These are phyloP conservation scores for Lamellibrachia luymesi DNA, from an alignment of 1,140 invertebrate genomes.

Conservation along the genomic window DNA sequence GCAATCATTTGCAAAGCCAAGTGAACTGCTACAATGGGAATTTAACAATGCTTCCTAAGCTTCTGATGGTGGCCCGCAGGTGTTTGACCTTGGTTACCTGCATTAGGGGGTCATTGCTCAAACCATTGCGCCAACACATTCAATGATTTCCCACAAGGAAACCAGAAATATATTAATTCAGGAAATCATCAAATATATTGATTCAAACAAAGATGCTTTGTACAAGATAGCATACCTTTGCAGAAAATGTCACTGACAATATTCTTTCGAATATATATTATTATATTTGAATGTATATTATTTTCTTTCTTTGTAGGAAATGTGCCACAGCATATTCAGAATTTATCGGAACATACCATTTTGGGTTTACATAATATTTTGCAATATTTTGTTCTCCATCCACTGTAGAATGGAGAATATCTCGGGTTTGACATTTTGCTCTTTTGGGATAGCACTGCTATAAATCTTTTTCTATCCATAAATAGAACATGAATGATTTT, in stretches of 20 bases:
- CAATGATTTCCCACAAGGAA: not conserved
- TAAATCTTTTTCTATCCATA: not conserved
- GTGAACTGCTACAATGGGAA: not conserved
- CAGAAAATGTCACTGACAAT: not conserved
- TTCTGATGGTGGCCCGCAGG: too few relatives aligned
- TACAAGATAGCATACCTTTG: not conserved
- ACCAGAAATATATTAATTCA: not conserved
- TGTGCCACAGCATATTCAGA: not conserved
- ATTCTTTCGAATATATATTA: too few relatives aligned
- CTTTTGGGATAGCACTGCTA: not conserved
- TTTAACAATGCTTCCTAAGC: not conserved
- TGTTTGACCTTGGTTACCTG: too few relatives aligned
- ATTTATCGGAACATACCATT: not conserved
- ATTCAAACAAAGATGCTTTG: not conserved
- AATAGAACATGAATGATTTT: too few relatives aligned
- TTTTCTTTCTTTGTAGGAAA: not conserved
- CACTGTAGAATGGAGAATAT: not conserved
- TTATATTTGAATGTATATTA: not conserved
- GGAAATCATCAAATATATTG: not conserved
- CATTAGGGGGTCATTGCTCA: not conserved
- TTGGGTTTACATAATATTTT: not conserved
- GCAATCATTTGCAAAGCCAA: not conserved
- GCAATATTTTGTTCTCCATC: not conserved
- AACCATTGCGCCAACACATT: not conserved
- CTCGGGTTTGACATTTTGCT: not conserved